phyloP scores from a whole-genome alignment of 2,888 invertebrate species.

The Epistrophe grossulariae region DNA sequence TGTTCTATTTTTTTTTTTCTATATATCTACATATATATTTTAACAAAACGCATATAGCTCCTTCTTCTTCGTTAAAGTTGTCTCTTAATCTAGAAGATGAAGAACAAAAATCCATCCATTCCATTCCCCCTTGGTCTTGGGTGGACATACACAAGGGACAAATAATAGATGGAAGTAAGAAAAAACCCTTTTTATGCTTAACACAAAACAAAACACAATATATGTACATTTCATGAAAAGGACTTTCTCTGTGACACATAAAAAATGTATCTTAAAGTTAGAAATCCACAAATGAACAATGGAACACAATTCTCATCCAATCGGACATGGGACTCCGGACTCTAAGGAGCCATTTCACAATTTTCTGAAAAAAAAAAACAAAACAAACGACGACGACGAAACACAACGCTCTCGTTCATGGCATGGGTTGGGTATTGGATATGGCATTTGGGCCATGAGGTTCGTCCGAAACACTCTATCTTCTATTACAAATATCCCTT shows the following conservation, averaged over 20 bases:
- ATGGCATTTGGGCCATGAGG: background rate
- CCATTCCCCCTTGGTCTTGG: background rate
- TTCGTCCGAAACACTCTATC: background rate
- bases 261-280: constrained; percentile 40
- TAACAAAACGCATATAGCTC: constrained; percentile 29
- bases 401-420: background rate
- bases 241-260: constrained; percentile 35
- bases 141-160: constrained; percentile 19
- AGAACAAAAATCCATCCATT: constrained; percentile 23
- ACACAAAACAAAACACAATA: constrained; percentile 6
- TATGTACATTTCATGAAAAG: constrained; percentile 29
- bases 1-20: constrained; percentile 28
- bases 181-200: constrained; percentile 35
- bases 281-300: constrained; percentile 54
- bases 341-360: constrained; percentile 56
- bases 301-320: constrained; percentile 32
- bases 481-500: constrained; percentile 24
- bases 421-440: background rate
- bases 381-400: constrained; percentile 36
- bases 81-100: constrained; percentile 39
- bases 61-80: constrained; percentile 41
- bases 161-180: constrained; percentile 9
- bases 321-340: constrained; percentile 42
- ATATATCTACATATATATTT: background rate
- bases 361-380: constrained; percentile 29